Evolutionary conservation across 2,113 vertebrate species (phyloP), one percentile per base, ranked within the genome.

Genomic region (Neogale vison): DNA sequence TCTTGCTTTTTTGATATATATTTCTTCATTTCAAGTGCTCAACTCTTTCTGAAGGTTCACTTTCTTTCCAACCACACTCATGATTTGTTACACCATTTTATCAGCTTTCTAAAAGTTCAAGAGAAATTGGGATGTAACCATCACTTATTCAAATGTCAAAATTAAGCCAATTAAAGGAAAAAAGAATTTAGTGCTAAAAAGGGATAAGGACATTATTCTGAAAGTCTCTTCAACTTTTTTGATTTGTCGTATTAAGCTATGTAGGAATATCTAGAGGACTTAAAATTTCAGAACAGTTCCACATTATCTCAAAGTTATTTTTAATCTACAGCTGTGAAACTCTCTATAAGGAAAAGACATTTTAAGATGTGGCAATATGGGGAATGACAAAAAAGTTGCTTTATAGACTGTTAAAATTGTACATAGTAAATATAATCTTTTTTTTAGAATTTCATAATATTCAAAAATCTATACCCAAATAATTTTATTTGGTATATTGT

Each of bases 141-240:
- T 93, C 90, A 96, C 74, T 82, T 92, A 86, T 50, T 88, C 52
- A 95, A 95, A 96, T 95, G 74, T 87, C 74, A 97, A 88, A 95
- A 95, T 90, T 93, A 96, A 83, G 21, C n/a, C 81, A 93, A 97
- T 97, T 97, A 93, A 94, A 82, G 29, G 45, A 55, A 92, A 90
- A 74, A 88, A 17, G 26, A 87, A 84, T 55, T 77, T 10, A 57
- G 42, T 57, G 15, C 59, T 90, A 47, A 90, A 87, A 90, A 29
- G 42, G 24, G 59, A 79, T 34, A 93, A 77, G 6, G 17, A 69
- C 6, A 84, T 80, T 83, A 91, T 84, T 91, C 31, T 63, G 4
- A 80, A 77, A 87, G 52, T 72, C 55, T 85, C 11, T 92, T 87
- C 17, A 87, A 34, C 34, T 90, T 71, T 91, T 93, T 57, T 45